A percentile compares a stretch with the other conserved stretches of the same genome.
Evolutionary conservation across 2,797 vertebrate species (phyloP).

Genomic region (Coregonus sp.): DNA sequence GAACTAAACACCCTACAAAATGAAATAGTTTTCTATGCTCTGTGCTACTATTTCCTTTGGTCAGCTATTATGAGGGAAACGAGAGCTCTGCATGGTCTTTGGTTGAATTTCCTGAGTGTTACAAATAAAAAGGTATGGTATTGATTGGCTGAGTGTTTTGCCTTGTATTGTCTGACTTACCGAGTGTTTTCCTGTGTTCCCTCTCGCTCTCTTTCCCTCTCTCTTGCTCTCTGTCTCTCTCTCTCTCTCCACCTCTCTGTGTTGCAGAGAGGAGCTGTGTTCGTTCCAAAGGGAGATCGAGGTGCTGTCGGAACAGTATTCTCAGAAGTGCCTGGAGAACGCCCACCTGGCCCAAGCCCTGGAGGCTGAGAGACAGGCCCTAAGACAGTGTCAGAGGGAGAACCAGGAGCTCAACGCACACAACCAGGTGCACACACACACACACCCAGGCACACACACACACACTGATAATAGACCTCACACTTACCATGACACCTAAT

Average conservation of each 20-base stretch:
- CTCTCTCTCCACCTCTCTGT: not conserved
- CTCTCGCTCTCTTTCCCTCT: not conserved
- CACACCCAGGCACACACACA: not conserved
- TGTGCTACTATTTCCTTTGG: not conserved
- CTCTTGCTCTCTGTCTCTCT: not conserved
- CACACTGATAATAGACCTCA: too few relatives aligned
- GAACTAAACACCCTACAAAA: too few relatives aligned
- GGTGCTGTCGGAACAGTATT: constrained; percentile 84
- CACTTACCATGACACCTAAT: not conserved
- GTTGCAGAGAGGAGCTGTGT: constrained; percentile 79
- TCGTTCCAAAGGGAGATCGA: constrained; percentile 83
- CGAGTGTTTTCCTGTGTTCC: too few relatives aligned
- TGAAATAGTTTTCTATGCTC: not conserved
- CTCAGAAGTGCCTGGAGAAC: constrained; percentile 84
- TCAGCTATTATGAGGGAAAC: too few relatives aligned
- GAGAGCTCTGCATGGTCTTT: too few relatives aligned
- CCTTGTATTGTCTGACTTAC: too few relatives aligned
- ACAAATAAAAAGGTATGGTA: too few relatives aligned
- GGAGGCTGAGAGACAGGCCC: constrained; percentile 83
- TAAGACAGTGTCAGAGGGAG: constrained; percentile 83
- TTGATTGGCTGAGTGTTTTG: too few relatives aligned
- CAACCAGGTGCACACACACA: constrained; percentile 74
- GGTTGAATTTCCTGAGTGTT: too few relatives aligned
- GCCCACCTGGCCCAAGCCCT: constrained; percentile 83
- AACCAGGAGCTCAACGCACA: constrained; percentile 86